These are phyloP conservation scores for Nerophis lumbriciformis DNA, from an alignment of 2,113 vertebrate species.

Conservation along the genomic window DNA sequence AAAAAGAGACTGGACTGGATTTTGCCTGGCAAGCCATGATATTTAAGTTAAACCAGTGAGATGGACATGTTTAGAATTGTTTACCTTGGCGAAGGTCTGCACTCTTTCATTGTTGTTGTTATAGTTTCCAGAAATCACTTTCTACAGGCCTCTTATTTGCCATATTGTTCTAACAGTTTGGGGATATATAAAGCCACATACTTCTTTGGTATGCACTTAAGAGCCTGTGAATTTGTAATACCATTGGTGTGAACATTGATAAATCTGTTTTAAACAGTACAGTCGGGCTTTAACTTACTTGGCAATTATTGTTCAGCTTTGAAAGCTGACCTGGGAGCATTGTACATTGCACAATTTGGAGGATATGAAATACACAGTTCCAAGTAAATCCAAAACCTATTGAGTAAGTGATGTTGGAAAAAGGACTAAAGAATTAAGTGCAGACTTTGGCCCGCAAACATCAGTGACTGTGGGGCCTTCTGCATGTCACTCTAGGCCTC, in stretches of 20 bases:
- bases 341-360: slow-evolving; percentile 12
- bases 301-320: slow-evolving; percentile 10
- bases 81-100: no score
- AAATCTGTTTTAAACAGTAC: no score
- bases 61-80: no score
- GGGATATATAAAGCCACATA: not conserved
- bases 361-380: not conserved
- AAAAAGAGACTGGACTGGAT: no score
- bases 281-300: not conserved
- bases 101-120: no score
- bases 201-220: not conserved
- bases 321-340: slow-evolving; percentile 3
- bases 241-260: no score
- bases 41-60: no score
- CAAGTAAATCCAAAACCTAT: not conserved
- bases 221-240: no score
- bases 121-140: not conserved
- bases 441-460: slow-evolving; percentile 63
- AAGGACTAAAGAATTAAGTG: slow-evolving; percentile 24
- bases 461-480: slow-evolving; percentile 59
- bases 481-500: slow-evolving; percentile 63
- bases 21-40: no score
- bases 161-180: not conserved
- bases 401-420: slow-evolving; percentile 15
- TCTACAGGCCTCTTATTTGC: not conserved